Base-by-base conservation (phyloP, 2,113 vertebrate species). In the Epinephelus cyanopodus region DNA sequence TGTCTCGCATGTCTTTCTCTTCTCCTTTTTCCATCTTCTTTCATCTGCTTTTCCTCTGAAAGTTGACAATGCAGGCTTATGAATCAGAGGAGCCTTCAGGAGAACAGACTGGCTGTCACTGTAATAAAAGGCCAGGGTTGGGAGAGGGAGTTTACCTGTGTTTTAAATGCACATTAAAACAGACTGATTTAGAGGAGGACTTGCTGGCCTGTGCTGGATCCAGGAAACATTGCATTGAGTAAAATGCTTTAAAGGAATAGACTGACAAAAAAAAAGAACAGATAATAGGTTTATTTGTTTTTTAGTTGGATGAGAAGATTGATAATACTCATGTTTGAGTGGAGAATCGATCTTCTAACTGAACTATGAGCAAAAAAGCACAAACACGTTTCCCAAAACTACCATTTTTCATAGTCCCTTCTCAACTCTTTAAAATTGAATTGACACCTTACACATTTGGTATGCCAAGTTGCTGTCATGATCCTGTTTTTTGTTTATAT, bases 51-150 rank as follows among this genome's bases (percentile, higher is more conserved):
- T 66, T 45, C 79, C 58, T 63, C 69, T 84, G 57, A 74, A 91
- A 73, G 83, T 80, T 87, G 87, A 89, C 82, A 88, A 69, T 83
- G 84, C 91, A 85, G 83, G 69, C 82, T 81, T 69, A 73, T 92
- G 87, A 88, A 92, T 0, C 25, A 52, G 83, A 74, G 90, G 58
- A 69, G 37, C 92, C 90, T 92, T 91, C 92, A 93, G 93, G 88
- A 87, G 85, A 92, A 87, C 50, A 54, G 93, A 92, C 92, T 90
- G 79, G 67, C 89, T 94, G 87, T 94, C 93, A 92, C 83, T 23
- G 71, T 66, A 87, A 93, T 87, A 95, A 93, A 93, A 90, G 69
- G 86, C 85, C 52, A 65, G 82, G 79, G 48, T 71, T 91, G 54
- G 42, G 62, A 77, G 74, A 73, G 47, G 53, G 58, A 65, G 74